Base-by-base conservation (phyloP, 2,113 vertebrate species). In the Ellobius talpinus region DNA sequence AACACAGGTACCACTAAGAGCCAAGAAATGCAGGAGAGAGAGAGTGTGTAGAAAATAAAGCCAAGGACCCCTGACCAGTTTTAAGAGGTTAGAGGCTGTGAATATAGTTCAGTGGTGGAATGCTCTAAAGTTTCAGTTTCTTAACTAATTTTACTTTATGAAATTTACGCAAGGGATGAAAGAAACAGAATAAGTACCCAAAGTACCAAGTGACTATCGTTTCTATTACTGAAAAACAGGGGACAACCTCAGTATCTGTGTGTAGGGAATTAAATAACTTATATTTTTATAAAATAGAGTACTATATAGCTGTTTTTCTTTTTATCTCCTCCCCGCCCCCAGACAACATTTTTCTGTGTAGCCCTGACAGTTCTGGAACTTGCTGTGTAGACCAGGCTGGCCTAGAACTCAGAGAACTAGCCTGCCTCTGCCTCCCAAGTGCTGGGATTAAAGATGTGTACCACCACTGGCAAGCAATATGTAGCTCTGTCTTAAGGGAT, bases 131-230 rank as follows among this genome's bases (percentile, higher is more conserved):
- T 45, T 36, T 55, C 74, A 42, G 10, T 19, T 26, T 76, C 77
- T 94, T 95, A 93, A 93, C 47, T 85, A 66, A 74, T 85, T 88
- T 95, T 70, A 58, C 63, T 85, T 63, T 58, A 61, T 94, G 58
- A 78, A 26, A 76, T 90, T 87, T 87, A 79, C 68, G 39, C 74
- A 61, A 50, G 79, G 63, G 29, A 19, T 84, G 50, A 90, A 78
- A 88, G 50, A 90, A 78, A 85, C 61, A 47, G 4, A 39, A 74
- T 70, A 87, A 36, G 50, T 93, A 39, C 74, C 81, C 61, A 36
- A 66, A 39, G n/a, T 12, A 50, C 47, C 26, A 84, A 42, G 23
- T 85, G 72, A n/a, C 5, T 81, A 23, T 95, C 87, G 29, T 91
- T 93, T 72, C 65, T 76, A 55, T 78, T 87, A 52, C 23, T 31